Conservation (phyloP, 2,113 vertebrate genomes). For the Chionis minor region DNA sequence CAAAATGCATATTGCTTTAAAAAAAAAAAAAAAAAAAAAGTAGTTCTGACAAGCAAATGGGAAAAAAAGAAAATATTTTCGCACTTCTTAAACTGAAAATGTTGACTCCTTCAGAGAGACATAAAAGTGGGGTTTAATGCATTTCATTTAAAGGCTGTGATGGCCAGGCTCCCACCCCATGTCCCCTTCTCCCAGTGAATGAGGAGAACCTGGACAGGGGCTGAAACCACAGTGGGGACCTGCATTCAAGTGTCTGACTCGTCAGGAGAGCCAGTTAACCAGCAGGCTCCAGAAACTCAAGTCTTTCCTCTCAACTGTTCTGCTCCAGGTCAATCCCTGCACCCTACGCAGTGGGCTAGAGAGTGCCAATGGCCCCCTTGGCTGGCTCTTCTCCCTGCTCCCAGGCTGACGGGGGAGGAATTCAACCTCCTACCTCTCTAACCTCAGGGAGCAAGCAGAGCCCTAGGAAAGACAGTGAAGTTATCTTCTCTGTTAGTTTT, state of each 20-base stretch:
- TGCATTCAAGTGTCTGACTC: no score
- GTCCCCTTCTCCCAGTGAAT: background rate
- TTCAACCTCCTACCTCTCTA: rapidly evolving
- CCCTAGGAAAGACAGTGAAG: background rate
- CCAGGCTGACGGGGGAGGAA: background rate
- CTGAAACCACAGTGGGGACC: background rate
- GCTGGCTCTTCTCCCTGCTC: background rate
- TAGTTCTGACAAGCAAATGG: background rate
- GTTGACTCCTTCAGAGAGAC: background rate
- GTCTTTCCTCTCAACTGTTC: background rate
- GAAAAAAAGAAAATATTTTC: background rate
- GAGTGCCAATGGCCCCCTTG: rapidly evolving
- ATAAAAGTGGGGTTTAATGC: background rate
- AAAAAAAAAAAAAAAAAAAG: background rate
- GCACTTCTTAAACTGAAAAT: background rate
- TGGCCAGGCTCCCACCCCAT: background rate
- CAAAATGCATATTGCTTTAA: background rate
- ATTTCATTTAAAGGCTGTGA: background rate
- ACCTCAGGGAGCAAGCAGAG: background rate
- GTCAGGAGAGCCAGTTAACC: background rate
- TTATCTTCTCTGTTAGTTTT: background rate
- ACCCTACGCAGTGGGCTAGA: rapidly evolving
- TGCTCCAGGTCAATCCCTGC: rapidly evolving
- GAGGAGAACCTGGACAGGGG: background rate
- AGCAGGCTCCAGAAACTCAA: background rate